Conservation (phyloP, 2,888 invertebrate genomes). For the Cantharis rustica region DNA sequence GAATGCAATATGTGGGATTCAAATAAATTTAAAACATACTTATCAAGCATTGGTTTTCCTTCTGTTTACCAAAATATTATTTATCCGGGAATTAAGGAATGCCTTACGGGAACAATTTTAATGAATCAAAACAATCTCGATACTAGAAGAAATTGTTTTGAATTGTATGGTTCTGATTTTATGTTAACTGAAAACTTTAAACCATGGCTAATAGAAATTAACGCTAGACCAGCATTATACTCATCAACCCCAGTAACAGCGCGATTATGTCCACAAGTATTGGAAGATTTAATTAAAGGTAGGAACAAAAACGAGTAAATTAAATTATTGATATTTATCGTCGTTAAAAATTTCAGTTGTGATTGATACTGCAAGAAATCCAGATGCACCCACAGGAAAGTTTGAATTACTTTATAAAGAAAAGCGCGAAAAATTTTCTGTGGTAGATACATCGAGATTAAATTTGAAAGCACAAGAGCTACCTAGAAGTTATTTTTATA, state of each 20-base stretch:
- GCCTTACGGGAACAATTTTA: slow-evolving; percentile 79
- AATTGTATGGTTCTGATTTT: slow-evolving; percentile 92
- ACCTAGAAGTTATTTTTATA: slow-evolving; percentile 33
- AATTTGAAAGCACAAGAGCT: slow-evolving; percentile 32
- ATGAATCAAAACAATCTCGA: slow-evolving; percentile 76
- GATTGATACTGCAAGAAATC: slow-evolving; percentile 57
- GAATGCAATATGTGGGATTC: slow-evolving; percentile 85
- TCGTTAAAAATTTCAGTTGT: slow-evolving; percentile 57
- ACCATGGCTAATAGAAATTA: slow-evolving; percentile 92
- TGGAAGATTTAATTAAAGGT: slow-evolving; percentile 90
- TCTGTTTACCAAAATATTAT: slow-evolving; percentile 75
- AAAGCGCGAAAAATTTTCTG: slow-evolving; percentile 23
- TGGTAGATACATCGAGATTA: not conserved
- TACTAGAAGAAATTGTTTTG: slow-evolving; percentile 76
- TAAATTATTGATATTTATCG: not conserved
- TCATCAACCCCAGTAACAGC: slow-evolving; percentile 84
- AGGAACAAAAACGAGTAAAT: slow-evolving; percentile 16
- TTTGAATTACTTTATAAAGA: slow-evolving; percentile 58
- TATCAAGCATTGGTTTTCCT: slow-evolving; percentile 61
- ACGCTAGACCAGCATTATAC: slow-evolving; percentile 84
- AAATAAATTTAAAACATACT: slow-evolving; percentile 66
- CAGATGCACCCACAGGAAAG: slow-evolving; percentile 60
- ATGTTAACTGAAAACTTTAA: slow-evolving; percentile 82
- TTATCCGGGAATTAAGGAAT: slow-evolving; percentile 84
- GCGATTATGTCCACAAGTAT: slow-evolving; percentile 76